Conservation (phyloP, 2,888 invertebrate species). For the Boloria selene region DNA sequence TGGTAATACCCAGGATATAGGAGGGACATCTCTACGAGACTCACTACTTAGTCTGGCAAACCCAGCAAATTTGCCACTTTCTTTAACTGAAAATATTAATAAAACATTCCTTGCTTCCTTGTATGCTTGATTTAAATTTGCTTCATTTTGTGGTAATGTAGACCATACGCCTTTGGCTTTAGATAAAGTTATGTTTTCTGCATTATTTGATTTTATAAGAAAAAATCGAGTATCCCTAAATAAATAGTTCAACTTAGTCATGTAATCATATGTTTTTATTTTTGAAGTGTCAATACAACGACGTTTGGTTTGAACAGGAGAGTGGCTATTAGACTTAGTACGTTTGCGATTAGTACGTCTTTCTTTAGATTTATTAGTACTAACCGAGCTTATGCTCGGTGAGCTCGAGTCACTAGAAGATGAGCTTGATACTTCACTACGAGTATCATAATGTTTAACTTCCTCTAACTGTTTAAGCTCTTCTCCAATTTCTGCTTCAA, state of each 20-base stretch:
- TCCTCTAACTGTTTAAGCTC: constrained; percentile 90
- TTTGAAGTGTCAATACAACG: constrained; percentile 59
- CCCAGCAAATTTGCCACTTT: constrained; percentile 97
- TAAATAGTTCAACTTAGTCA: constrained; percentile 95
- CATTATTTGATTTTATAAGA: constrained; percentile 98
- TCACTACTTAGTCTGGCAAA: constrained; percentile 95
- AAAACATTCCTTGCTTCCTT: constrained; percentile 96
- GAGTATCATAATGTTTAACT: constrained; percentile 89
- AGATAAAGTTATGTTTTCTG: constrained; percentile 96
- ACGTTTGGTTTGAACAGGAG: constrained; percentile 68
- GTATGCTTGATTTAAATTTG: constrained; percentile 96
- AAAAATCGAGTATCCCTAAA: constrained; percentile 97
- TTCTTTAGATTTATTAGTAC: constrained; percentile 85
- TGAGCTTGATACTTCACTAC: constrained; percentile 94
- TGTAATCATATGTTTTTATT: constrained; percentile 90
- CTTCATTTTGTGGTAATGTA: constrained; percentile 97
- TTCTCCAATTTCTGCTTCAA: constrained; percentile 89
- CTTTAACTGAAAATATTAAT: constrained; percentile 98
- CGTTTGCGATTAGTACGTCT: constrained; percentile 83
- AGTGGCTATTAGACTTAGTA: constrained; percentile 68
- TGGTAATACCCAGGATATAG: constrained; percentile 96
- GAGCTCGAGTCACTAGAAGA: constrained; percentile 87
- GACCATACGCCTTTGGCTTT: constrained; percentile 99
- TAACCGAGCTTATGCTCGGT: constrained; percentile 90
- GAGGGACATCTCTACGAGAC: constrained; percentile 93